phyloP scores from a whole-genome alignment of 2,888 invertebrate species.

The Limnephilus auricula region DNA sequence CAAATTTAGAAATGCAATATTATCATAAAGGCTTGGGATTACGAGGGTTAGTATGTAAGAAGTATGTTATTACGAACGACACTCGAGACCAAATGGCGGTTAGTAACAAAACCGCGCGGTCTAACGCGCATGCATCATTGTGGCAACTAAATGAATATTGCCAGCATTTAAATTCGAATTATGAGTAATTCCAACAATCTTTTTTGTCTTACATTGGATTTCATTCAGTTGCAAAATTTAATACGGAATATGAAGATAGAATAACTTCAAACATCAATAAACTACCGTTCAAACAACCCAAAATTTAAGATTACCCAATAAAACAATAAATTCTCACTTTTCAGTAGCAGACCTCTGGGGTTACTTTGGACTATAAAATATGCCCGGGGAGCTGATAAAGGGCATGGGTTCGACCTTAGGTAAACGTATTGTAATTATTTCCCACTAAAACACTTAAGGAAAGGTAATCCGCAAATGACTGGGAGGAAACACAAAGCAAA shows the following conservation, averaged over 20 bases:
- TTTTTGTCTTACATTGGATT: no score
- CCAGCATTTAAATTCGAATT: no score
- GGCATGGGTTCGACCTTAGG: constrained; percentile 31
- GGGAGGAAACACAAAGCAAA: constrained; percentile 54
- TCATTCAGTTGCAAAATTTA: background rate
- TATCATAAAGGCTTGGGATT: no score
- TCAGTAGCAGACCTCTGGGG: constrained; percentile 17
- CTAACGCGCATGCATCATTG: no score
- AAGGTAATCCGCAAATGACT: constrained; percentile 65
- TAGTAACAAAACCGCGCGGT: no score
- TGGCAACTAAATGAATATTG: no score
- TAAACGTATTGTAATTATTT: constrained; percentile 64
- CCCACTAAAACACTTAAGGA: constrained; percentile 63
- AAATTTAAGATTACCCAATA: constrained; percentile 10
- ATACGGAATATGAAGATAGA: background rate
- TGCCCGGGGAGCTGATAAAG: constrained; percentile 19
- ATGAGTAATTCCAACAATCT: no score
- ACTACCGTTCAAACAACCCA: background rate
- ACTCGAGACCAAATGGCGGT: no score
- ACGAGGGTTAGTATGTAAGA: no score
- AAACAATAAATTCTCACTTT: constrained; percentile 24
- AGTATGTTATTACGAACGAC: no score
- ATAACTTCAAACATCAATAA: background rate
- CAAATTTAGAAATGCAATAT: no score
- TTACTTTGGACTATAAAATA: constrained; percentile 30